A percentile compares a stretch with the other conserved stretches of the same genome.
phyloP scores from a whole-genome alignment of 2,113 vertebrate genomes.

The Ursus arctos region DNA sequence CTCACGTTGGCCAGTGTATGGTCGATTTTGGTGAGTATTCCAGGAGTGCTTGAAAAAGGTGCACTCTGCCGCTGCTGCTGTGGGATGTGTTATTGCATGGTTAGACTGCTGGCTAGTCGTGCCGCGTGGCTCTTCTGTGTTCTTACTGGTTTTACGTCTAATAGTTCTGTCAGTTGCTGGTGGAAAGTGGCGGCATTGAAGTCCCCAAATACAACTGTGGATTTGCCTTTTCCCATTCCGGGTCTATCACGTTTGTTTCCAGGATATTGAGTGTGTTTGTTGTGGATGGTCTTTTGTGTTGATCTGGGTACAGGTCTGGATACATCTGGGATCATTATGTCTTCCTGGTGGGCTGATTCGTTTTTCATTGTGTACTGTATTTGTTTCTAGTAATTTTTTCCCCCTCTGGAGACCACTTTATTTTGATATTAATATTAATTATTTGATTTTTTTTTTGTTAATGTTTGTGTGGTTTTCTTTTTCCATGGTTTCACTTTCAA shows the following conservation, averaged over 20 bases:
- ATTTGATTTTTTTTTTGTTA: background rate
- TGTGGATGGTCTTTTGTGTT: background rate
- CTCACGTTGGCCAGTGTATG: background rate
- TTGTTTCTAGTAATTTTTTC: background rate
- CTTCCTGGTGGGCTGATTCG: background rate
- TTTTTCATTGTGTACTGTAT: background rate
- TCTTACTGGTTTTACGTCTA: background rate
- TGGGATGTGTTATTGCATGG: rapidly evolving
- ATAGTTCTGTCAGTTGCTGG: background rate
- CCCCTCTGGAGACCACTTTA: background rate
- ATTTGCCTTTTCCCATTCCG: background rate
- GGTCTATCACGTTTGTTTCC: background rate
- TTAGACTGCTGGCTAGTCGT: background rate
- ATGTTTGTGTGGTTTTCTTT: background rate
- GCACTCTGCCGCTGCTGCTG: background rate
- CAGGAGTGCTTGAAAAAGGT: background rate
- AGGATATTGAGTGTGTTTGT: background rate
- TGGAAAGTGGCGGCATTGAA: rapidly evolving
- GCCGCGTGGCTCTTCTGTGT: background rate
- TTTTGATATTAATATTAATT: background rate
- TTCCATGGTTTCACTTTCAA: background rate
- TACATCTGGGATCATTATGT: background rate
- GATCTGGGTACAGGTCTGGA: background rate
- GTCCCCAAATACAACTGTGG: background rate
- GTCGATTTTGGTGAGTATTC: background rate